Evolutionary conservation across 2,797 vertebrate species (phyloP), one percentile per base, ranked within the genome.

Genomic region (Eidolon dupreanum): DNA sequence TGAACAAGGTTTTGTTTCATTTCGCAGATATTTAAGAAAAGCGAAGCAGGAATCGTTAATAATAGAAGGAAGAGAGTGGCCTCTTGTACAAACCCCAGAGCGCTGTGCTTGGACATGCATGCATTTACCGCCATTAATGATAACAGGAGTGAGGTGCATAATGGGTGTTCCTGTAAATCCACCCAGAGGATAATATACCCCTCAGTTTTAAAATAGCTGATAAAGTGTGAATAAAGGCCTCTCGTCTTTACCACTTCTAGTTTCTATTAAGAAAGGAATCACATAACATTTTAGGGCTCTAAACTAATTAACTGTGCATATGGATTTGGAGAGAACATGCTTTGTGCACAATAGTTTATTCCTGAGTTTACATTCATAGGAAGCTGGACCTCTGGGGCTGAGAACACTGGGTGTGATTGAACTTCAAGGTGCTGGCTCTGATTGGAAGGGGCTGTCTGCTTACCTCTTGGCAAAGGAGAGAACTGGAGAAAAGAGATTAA

Each of bases 141-240:
- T 75, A 90, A 81, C 49, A 68, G 61, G 65, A 89, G 43, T 24
- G 57, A 59, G 65, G 74, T 49, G 66, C 31, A 24, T 71, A 84
- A 93, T 70, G 75, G 74, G 22, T 53, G 59, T 75, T 91, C 85
- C 83, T 77, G 53, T 91, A 95, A 77, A 75, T 93, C 93, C 77
- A 59, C 66, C 85, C 65, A 43, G 66, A 77, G 87, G 33, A 95
- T 89, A 90, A 96, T 93, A 86, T 31, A 13, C 41, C 71, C 74
- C 86, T 97, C 95, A 49, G 88, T 91, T 96, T 96, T 96, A 93
- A 94, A 96, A 95, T 61, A 85, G 81, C 96, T 59, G 78, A 93
- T 95, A 93, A 96, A 87, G 43, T 82, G 73, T 90, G 81, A 90
- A 95, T 61, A 97, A 96, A 92, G 53, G 31, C 82, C 55, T 53